A percentile compares a stretch with the other conserved stretches of the same genome.
These are phyloP conservation scores for Protodeltote pygarga DNA, from an alignment of 2,888 invertebrate genomes.

Conservation along the genomic window DNA sequence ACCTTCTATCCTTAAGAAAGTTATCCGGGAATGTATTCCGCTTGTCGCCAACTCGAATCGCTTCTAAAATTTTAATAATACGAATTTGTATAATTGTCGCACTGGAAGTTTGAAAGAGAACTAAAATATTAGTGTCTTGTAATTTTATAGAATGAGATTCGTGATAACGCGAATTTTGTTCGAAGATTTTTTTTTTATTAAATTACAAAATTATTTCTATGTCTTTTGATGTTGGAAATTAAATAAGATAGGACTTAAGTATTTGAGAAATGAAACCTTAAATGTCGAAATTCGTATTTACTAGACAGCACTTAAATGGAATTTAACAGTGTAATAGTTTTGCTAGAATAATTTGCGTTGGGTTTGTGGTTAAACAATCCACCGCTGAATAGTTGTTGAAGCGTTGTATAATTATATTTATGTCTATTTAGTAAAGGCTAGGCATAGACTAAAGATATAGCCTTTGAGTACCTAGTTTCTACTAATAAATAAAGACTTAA, in stretches of 20 bases:
- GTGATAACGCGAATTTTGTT: constrained; percentile 20
- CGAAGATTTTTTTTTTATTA: neutral
- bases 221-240: neutral
- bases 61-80: constrained; percentile 49
- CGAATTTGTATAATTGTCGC: constrained; percentile 49
- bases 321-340: constrained; percentile 23
- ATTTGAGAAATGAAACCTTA: too few species aligned
- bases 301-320: constrained; percentile 9
- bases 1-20: constrained; percentile 73
- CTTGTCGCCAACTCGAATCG: constrained; percentile 45
- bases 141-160: constrained; percentile 25
- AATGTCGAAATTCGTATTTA: constrained; percentile 7
- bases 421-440: constrained; percentile 2
- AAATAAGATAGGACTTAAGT: neutral
- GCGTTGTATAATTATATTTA: constrained; percentile 16
- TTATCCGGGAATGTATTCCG: constrained; percentile 55
- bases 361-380: constrained; percentile 25
- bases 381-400: constrained; percentile 7
- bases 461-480: too few species aligned
- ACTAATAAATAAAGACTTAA: too few species aligned
- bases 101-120: constrained; percentile 41
- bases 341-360: constrained; percentile 26
- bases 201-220: neutral
- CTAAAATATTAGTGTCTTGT: constrained; percentile 38
- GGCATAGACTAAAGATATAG: too few species aligned